phyloP scores from a whole-genome alignment of 2,113 vertebrate species.

The Pterocles orientalis region DNA sequence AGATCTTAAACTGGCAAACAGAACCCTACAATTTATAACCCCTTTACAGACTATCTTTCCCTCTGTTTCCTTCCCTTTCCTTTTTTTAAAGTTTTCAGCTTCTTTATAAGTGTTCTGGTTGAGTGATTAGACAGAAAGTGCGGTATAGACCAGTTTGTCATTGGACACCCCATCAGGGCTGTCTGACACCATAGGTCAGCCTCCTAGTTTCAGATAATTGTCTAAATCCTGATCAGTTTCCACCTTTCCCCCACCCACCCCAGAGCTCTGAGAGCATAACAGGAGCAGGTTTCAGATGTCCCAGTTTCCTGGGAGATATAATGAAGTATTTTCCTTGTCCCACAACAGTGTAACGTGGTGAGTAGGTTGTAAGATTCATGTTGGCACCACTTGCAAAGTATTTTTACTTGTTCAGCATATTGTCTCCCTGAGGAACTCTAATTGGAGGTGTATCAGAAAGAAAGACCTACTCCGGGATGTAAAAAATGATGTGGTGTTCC shows the following conservation, averaged over 20 bases:
- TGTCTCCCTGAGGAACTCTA: not conserved
- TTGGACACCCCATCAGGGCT: not conserved
- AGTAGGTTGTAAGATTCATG: not conserved
- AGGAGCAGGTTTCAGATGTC: not conserved
- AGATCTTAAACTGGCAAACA: not conserved
- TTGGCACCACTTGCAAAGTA: not conserved
- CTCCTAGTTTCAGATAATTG: not conserved
- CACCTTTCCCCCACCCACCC: not conserved
- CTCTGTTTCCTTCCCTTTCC: not conserved
- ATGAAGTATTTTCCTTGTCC: not conserved
- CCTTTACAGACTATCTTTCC: not conserved
- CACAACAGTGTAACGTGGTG: not conserved
- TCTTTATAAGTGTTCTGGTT: not conserved
- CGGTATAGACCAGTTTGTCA: not conserved
- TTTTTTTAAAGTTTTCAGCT: not conserved
- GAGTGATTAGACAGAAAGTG: not conserved
- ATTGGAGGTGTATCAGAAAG: not conserved
- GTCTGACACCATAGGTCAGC: not conserved
- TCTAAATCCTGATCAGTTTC: not conserved
- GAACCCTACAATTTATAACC: not conserved
- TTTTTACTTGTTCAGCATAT: not conserved
- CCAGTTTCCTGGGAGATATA: not conserved
- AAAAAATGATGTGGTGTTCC: not conserved
- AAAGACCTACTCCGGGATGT: not conserved
- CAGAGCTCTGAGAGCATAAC: not conserved